Percentiles rank a stretch among this genome's conserved stretches.
These are phyloP conservation scores for Tethya wilhelma DNA, from an alignment of 37 sponge, comb jelly and placozoan genomes.

Conservation along the genomic window DNA sequence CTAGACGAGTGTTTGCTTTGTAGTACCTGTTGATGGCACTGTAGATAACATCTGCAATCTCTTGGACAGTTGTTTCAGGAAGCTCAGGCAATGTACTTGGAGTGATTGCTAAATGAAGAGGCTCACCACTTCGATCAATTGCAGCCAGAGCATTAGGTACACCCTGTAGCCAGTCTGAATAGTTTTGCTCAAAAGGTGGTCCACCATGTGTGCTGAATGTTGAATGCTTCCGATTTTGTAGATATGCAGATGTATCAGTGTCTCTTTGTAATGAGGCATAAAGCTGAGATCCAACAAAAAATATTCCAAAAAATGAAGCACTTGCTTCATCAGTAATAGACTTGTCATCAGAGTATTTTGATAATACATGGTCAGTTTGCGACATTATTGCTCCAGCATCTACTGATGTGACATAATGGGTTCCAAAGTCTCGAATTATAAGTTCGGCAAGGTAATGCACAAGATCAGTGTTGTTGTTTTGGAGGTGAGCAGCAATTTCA, in stretches of 20 bases:
- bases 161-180: conserved; percentile 74
- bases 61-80: conserved; percentile 49
- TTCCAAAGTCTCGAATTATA: conserved; percentile 77
- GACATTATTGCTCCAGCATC: conserved; percentile 69
- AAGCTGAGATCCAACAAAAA: conserved; percentile 24
- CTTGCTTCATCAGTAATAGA: conserved; percentile 55
- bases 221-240: conserved; percentile 49
- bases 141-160: conserved; percentile 74
- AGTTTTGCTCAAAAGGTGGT: conserved; percentile 66
- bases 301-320: conserved; percentile 53
- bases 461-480: conserved; percentile 57
- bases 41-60: conserved; percentile 42
- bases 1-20: conserved; percentile 65
- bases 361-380: conserved; percentile 47
- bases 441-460: conserved; percentile 71
- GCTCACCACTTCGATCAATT: conserved; percentile 76
- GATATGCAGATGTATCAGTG: background rate
- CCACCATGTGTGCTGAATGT: conserved; percentile 64
- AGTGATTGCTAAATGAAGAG: conserved; percentile 60
- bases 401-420: conserved; percentile 60
- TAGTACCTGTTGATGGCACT: conserved; percentile 65
- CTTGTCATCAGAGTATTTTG: background rate
- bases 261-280: background rate
- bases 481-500: conserved; percentile 75
- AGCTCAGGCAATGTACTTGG: conserved; percentile 62